These are phyloP conservation scores for Papilio glaucus DNA, from an alignment of 1,140 invertebrate species.

Conservation along the genomic window DNA sequence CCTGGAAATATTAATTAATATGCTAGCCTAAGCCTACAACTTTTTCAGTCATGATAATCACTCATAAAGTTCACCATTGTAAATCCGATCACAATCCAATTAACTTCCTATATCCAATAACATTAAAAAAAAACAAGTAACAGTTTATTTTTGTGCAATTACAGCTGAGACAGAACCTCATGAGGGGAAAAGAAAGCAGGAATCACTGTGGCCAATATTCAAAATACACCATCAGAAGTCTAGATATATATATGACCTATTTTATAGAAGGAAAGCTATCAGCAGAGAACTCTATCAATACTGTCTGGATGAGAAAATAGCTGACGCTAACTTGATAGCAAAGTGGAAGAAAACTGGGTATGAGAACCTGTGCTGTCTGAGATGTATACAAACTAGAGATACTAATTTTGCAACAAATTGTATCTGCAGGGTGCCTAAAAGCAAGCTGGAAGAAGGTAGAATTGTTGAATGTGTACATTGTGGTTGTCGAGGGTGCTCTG, in stretches of 20 bases:
- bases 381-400: constrained; percentile 99
- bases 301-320: constrained; percentile 98
- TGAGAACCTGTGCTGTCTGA: constrained; percentile 99
- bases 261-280: constrained; percentile 98
- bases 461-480: constrained; percentile 99
- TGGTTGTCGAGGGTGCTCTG: constrained; percentile 98
- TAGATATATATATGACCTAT: constrained; percentile 98
- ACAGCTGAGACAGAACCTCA: constrained; percentile 98
- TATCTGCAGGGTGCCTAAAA: constrained; percentile 99
- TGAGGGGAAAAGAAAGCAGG: constrained; percentile 99
- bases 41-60: background rate
- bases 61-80: too few species aligned
- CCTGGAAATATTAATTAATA: too few species aligned
- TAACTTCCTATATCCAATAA: too few species aligned
- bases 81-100: background rate
- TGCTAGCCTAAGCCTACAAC: background rate
- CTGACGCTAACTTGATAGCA: constrained; percentile 98
- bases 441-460: constrained; percentile 98
- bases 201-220: constrained; percentile 99
- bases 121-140: too few species aligned
- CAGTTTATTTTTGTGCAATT: constrained; percentile 44
- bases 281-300: constrained; percentile 98
- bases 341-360: constrained; percentile 99
- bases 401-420: constrained; percentile 99
- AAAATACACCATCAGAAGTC: constrained; percentile 99